Conservation (phyloP, 1,140 invertebrate species). For the Dinoponera quadriceps region DNA sequence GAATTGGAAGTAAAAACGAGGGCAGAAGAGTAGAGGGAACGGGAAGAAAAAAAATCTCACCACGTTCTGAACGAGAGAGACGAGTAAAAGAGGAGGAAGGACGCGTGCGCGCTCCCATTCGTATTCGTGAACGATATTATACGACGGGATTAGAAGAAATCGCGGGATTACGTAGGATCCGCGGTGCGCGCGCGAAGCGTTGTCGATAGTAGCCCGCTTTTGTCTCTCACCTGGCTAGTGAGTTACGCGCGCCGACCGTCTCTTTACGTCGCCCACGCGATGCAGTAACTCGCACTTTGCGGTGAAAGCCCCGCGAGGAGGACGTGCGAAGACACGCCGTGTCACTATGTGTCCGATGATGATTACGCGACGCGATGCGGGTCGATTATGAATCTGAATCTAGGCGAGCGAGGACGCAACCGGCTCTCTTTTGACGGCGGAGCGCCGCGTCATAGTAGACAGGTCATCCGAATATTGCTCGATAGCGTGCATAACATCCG, state of each 20-base stretch:
- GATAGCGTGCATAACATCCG: background rate
- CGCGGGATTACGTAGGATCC: constrained; percentile 21
- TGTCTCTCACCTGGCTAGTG: constrained; percentile 27
- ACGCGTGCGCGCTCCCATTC: background rate
- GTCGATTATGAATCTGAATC: constrained; percentile 42
- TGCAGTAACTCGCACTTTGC: constrained; percentile 49
- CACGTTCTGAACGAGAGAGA: too few species aligned
- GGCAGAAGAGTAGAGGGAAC: too few species aligned
- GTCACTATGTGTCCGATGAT: constrained; percentile 48
- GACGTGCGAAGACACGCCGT: constrained; percentile 39
- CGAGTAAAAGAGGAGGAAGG: too few species aligned
- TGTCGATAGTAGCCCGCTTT: constrained; percentile 39
- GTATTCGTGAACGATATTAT: background rate
- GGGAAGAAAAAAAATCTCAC: too few species aligned
- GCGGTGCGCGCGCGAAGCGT: background rate
- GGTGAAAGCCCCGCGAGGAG: constrained; percentile 50
- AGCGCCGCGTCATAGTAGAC: constrained; percentile 12
- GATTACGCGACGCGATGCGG: constrained; percentile 40
- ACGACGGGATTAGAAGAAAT: constrained; percentile 2
- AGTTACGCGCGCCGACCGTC: constrained; percentile 26
- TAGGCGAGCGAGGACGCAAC: background rate
- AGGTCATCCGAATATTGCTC: background rate
- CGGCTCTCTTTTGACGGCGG: background rate
- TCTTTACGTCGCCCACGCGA: constrained; percentile 46
- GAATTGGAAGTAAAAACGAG: too few species aligned